Conservation (phyloP, 1,140 invertebrate species). For the Drosophila ficusphila region DNA sequence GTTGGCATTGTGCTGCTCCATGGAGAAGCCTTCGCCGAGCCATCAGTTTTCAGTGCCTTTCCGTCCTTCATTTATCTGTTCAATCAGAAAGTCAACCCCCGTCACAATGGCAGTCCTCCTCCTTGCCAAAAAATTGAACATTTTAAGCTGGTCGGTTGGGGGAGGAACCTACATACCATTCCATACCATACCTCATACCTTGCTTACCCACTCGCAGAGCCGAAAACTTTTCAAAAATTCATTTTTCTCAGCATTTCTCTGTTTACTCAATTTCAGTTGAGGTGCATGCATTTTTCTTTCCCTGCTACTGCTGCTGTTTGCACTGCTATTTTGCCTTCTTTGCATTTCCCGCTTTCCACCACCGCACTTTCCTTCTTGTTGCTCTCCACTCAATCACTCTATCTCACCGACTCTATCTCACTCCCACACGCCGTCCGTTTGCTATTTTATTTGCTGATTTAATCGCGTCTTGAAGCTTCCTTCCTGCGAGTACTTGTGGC, state of each 20-base stretch:
- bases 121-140: slow-evolving; percentile 18
- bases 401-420: slow-evolving; percentile 15
- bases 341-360: slow-evolving; percentile 31
- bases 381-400: slow-evolving; percentile 29
- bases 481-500: slow-evolving; percentile 70
- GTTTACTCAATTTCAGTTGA: slow-evolving; percentile 30
- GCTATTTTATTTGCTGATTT: slow-evolving; percentile 80
- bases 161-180: no score
- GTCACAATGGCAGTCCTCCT: slow-evolving; percentile 24
- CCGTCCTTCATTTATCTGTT: slow-evolving; percentile 54
- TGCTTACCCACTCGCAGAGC: background rate
- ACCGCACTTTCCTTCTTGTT: slow-evolving; percentile 47
- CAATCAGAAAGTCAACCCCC: slow-evolving; percentile 67
- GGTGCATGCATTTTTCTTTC: no score
- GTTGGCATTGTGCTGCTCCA: slow-evolving; percentile 19
- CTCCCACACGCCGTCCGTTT: slow-evolving; percentile 52
- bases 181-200: no score
- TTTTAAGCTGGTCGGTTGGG: slow-evolving; percentile 37
- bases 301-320: slow-evolving; percentile 7
- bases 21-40: slow-evolving; percentile 31
- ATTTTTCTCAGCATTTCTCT: slow-evolving; percentile 37
- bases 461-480: slow-evolving; percentile 80
- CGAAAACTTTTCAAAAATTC: slow-evolving; percentile 39
- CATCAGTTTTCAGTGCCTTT: slow-evolving; percentile 47
- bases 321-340: slow-evolving; percentile 18